Percentiles rank a stretch among this genome's conserved stretches.
These are phyloP conservation scores for Panopea generosa DNA, from an alignment of 2,888 invertebrate species.

Conservation along the genomic window DNA sequence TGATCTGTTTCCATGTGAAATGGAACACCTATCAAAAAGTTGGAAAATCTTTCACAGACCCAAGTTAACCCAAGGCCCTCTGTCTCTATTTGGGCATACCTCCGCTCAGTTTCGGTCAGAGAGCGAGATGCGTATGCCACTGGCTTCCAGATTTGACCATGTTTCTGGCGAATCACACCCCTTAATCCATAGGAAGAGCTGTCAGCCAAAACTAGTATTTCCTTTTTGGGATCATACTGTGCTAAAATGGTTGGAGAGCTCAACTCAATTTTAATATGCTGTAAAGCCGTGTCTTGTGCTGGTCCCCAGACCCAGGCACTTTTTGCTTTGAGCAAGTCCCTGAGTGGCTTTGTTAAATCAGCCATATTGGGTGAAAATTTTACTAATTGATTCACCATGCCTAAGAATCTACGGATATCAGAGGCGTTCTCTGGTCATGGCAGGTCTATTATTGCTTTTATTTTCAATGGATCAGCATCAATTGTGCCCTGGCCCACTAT, in stretches of 20 bases:
- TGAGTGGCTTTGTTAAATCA: too few species aligned
- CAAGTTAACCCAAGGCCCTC: conserved; percentile 2
- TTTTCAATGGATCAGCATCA: conserved; percentile 35
- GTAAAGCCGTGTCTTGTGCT: too few species aligned
- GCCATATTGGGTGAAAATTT: conserved; percentile 7
- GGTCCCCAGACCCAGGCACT: too few species aligned
- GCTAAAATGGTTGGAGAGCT: too few species aligned
- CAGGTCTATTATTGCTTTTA: conserved; percentile 20
- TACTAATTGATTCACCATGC: conserved; percentile 48
- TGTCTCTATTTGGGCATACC: not conserved
- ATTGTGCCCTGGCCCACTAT: conserved; percentile 28
- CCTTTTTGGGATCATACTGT: too few species aligned
- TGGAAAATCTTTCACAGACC: too few species aligned
- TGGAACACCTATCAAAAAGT: too few species aligned
- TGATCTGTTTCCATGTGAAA: too few species aligned
- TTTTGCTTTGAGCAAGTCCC: not conserved
- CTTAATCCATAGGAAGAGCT: not conserved
- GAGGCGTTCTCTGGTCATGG: too few species aligned
- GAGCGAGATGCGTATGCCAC: not conserved
- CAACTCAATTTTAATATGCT: too few species aligned
- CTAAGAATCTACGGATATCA: conserved; percentile 26
- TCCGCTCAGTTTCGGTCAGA: not conserved
- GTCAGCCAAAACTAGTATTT: too few species aligned
- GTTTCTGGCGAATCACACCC: not conserved
- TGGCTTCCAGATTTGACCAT: not conserved